A percentile compares a stretch with the other conserved stretches of the same genome.
These are phyloP conservation scores for Drosophila ustulata DNA, from an alignment of 2,888 invertebrate genomes.

Conservation along the genomic window DNA sequence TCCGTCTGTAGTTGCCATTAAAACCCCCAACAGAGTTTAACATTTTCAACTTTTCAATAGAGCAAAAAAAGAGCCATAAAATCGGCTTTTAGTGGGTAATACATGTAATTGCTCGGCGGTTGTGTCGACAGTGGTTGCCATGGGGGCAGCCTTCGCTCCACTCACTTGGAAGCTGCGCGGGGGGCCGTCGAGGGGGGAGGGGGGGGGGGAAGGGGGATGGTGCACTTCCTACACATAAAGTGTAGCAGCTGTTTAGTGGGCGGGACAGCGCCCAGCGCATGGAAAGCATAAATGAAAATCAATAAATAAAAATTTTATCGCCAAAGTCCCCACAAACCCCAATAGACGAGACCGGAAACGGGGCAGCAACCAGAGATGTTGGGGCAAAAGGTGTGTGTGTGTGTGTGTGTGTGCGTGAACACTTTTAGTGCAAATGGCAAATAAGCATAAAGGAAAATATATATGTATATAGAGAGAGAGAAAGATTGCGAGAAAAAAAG, in stretches of 20 bases:
- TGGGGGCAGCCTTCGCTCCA: neutral
- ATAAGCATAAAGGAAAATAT: slow-evolving; percentile 25
- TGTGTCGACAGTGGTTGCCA: slow-evolving; percentile 15
- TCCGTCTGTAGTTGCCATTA: neutral
- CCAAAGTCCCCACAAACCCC: slow-evolving; percentile 36
- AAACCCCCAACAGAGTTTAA: slow-evolving; percentile 10
- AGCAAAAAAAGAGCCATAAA: slow-evolving; percentile 34
- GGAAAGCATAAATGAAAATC: slow-evolving; percentile 74
- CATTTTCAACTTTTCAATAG: slow-evolving; percentile 13
- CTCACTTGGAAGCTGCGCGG: neutral
- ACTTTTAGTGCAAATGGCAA: slow-evolving; percentile 42
- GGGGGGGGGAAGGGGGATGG: neutral
- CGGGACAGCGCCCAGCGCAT: slow-evolving; percentile 50
- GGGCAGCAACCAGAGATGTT: slow-evolving; percentile 1
- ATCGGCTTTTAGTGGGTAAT: slow-evolving; percentile 46
- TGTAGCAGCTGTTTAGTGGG: slow-evolving; percentile 73
- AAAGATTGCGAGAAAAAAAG: slow-evolving; percentile 17
- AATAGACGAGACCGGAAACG: neutral
- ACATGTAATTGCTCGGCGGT: slow-evolving; percentile 54
- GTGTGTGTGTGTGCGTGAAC: slow-evolving; percentile 9
- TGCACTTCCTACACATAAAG: slow-evolving; percentile 39
- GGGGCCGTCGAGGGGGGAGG: neutral
- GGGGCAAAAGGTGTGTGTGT: slow-evolving; percentile 12
- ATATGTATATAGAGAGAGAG: neutral
- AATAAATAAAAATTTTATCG: slow-evolving; percentile 75